Percentiles rank a stretch among this genome's conserved stretches.
Conservation (phyloP, 35 echinoderm and acorn worm species). For the Acanthaster planci region DNA sequence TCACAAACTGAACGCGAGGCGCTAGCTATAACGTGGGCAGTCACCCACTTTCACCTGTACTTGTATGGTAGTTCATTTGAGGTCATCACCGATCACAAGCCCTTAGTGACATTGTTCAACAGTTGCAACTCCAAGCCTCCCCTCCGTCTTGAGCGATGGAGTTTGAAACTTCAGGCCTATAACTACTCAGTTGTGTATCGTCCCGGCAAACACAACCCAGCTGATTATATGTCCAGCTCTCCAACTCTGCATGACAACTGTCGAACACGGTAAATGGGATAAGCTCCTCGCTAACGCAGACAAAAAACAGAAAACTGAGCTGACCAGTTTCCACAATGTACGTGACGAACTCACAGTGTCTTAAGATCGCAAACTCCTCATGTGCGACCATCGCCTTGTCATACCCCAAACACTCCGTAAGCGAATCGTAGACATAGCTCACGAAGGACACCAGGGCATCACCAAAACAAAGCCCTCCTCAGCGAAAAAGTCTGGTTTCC, state of each 20-base stretch:
- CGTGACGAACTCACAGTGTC: slow-evolving; percentile 12
- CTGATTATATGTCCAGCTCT: slow-evolving; percentile 47
- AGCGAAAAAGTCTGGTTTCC: slow-evolving; percentile 75
- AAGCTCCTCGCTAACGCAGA: neutral
- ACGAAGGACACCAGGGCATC: slow-evolving; percentile 70
- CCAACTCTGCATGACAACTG: slow-evolving; percentile 3
- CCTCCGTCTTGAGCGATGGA: slow-evolving; percentile 34
- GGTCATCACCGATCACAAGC: neutral
- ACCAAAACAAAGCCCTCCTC: slow-evolving; percentile 68
- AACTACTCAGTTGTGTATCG: neutral
- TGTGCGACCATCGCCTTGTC: slow-evolving; percentile 20
- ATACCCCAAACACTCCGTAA: slow-evolving; percentile 30
- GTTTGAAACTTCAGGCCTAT: slow-evolving; percentile 36
- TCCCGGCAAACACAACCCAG: slow-evolving; percentile 38
- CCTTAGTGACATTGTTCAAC: no score
- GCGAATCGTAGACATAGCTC: slow-evolving; percentile 34
- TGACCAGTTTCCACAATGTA: neutral
- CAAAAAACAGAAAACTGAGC: neutral
- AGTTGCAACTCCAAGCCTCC: no score
- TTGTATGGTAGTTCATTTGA: no score
- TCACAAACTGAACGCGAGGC: slow-evolving; percentile 36
- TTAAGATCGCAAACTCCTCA: no score
- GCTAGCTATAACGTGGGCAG: slow-evolving; percentile 18
- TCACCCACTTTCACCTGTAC: slow-evolving; percentile 22
- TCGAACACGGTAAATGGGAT: slow-evolving; percentile 20